Evolutionary conservation across 2,888 invertebrate species (phyloP), one percentile per base, ranked within the genome.

Genomic region (Lochmaea capreae): DNA sequence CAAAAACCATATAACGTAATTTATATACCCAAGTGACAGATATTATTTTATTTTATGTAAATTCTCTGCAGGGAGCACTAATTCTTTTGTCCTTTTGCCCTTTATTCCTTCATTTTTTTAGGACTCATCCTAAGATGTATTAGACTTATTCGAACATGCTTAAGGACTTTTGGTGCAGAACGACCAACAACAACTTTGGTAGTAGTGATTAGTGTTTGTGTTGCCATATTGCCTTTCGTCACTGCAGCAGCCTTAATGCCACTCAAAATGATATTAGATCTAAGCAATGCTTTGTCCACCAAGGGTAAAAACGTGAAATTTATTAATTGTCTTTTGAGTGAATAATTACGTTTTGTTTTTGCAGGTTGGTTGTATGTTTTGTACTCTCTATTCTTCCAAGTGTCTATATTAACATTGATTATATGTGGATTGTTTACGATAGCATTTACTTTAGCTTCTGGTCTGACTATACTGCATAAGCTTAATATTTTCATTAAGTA

Each of bases 231-330:
- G 16, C 81, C 81, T 26, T 49, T 79, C 46, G 75, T 81, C n/a
- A 79, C 80, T 49, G 77, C 79, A 46, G 69, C 78, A n/a, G 77
- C 79, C 2, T 71, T 81, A 65, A 80, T 78, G 77, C 81, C 81
- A 10, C 33, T 81, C 33, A 77, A 78, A 58, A 49, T 79, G 16
- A 42, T 81, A 39, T 52, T 81, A 46, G 71, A 76, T 58, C 57
- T 77, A 14, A 71, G 76, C 16, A 62, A 70, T 43, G 76, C 73
- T 61, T 22, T 79, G 65, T 65, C 74, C 22, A 73, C 70, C 11
- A 76, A 79, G 74, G 79, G 79, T 79, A 72, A 65, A 49, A 8
- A 33, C 33, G 0, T 33, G 33, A 8, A 33, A 33, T 33, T 33
- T 33, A 33, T 33, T 33, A 33, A 33, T 33, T 4, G 5, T 33